Conservation (phyloP, 2,797 vertebrate genomes). For the Pipistrellus nathusii region DNA sequence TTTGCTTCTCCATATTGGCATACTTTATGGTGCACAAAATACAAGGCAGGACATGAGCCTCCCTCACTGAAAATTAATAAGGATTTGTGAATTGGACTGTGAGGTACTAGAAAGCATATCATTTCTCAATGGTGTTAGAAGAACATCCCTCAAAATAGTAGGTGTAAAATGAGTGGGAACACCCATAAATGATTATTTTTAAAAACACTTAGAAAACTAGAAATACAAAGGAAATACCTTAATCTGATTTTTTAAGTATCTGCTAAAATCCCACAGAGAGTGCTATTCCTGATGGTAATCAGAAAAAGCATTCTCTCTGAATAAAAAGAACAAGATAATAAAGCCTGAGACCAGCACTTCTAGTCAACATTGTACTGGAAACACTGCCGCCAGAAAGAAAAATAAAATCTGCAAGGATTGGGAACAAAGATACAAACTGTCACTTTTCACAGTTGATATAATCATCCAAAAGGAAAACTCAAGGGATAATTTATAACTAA, state of each 20-base stretch:
- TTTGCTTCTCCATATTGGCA: slow-evolving; percentile 13
- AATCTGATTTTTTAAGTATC: background rate
- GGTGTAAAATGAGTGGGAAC: background rate
- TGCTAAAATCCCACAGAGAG: background rate
- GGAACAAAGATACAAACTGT: background rate
- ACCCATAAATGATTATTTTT: background rate
- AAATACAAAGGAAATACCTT: slow-evolving; percentile 53
- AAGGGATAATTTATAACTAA: background rate
- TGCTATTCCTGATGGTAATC: background rate
- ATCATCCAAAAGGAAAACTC: slow-evolving; percentile 26
- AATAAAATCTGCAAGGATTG: background rate
- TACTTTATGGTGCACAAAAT: slow-evolving; percentile 18
- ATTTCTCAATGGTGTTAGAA: background rate
- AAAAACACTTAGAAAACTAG: background rate
- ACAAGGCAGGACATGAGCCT: background rate
- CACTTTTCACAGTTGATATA: background rate
- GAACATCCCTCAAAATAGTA: background rate
- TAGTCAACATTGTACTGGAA: background rate
- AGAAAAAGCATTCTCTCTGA: background rate
- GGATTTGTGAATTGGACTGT: background rate
- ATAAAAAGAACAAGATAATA: background rate
- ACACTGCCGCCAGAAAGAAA: background rate
- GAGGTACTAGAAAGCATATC: background rate
- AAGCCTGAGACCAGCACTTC: background rate
- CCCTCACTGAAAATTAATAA: slow-evolving; percentile 10